Percentiles rank a stretch among this genome's conserved stretches.
phyloP scores from a whole-genome alignment of 2,888 invertebrate species.

The Diarsia brunnea region DNA sequence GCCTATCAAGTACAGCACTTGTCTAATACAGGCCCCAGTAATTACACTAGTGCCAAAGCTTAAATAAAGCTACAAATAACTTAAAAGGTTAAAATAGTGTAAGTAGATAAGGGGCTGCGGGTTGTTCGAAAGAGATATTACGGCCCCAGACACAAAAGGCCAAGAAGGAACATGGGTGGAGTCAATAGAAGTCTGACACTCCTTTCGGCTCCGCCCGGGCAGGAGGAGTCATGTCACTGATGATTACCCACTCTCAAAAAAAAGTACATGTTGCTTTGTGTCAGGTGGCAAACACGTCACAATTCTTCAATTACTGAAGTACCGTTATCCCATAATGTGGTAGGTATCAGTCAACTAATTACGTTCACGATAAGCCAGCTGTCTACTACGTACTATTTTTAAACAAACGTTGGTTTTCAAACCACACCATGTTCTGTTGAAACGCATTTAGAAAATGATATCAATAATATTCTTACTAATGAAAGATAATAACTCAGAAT shows the following conservation, averaged over 20 bases:
- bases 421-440: not conserved
- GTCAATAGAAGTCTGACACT: too few relatives aligned
- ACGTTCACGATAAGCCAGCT: constrained; percentile 20
- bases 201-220: too few relatives aligned
- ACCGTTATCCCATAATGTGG: constrained; percentile 1
- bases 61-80: not conserved
- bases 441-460: not conserved
- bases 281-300: not conserved
- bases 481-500: constrained; percentile 17
- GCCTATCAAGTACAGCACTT: constrained; percentile 3
- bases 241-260: too few relatives aligned
- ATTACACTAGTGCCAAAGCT: not conserved
- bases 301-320: constrained; percentile 7
- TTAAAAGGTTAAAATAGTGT: too few relatives aligned
- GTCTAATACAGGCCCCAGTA: not conserved
- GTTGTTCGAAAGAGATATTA: too few relatives aligned
- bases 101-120: constrained; percentile 1
- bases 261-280: too few relatives aligned
- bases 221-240: too few relatives aligned
- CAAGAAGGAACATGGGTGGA: too few relatives aligned
- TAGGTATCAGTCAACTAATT: constrained; percentile 29
- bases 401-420: constrained; percentile 5
- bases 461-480: constrained; percentile 16
- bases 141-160: too few relatives aligned
- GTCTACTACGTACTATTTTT: not conserved